phyloP scores from a whole-genome alignment of 1,140 invertebrate genomes.

The Diuraphis noxia region DNA sequence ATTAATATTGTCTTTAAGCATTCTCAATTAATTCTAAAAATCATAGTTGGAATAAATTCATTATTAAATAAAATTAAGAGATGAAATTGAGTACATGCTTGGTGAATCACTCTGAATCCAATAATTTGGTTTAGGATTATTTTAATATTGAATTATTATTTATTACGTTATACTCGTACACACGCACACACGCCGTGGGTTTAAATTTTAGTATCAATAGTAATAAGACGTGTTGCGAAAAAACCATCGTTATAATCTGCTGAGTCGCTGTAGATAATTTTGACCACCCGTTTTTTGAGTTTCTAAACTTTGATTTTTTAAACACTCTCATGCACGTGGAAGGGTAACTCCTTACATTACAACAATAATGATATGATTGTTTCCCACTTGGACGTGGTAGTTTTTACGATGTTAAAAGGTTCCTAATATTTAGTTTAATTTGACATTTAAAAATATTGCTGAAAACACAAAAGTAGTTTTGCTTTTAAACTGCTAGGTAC shows the following conservation, averaged over 20 bases:
- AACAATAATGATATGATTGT: not conserved
- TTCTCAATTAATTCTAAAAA: too few relatives aligned
- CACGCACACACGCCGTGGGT: not conserved
- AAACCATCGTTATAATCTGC: not conserved
- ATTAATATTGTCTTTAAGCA: too few relatives aligned
- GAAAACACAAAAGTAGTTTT: too few relatives aligned
- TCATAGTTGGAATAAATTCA: too few relatives aligned
- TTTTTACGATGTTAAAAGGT: not conserved
- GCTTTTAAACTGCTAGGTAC: too few relatives aligned
- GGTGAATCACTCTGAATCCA: not conserved
- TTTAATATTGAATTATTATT: not conserved
- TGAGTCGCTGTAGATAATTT: slow-evolving; percentile 6
- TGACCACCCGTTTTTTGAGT: not conserved
- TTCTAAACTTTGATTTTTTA: not conserved
- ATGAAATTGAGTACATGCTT: too few relatives aligned
- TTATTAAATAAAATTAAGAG: too few relatives aligned
- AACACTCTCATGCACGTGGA: not conserved
- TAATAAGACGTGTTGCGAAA: not conserved
- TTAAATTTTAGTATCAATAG: not conserved
- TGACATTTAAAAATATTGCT: too few relatives aligned
- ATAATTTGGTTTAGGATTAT: not conserved
- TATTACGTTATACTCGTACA: not conserved
- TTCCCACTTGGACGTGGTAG: not conserved
- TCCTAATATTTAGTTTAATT: too few relatives aligned
- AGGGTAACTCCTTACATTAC: not conserved